phyloP scores from a whole-genome alignment of 2,888 invertebrate species.

The Mythimna ferrago region DNA sequence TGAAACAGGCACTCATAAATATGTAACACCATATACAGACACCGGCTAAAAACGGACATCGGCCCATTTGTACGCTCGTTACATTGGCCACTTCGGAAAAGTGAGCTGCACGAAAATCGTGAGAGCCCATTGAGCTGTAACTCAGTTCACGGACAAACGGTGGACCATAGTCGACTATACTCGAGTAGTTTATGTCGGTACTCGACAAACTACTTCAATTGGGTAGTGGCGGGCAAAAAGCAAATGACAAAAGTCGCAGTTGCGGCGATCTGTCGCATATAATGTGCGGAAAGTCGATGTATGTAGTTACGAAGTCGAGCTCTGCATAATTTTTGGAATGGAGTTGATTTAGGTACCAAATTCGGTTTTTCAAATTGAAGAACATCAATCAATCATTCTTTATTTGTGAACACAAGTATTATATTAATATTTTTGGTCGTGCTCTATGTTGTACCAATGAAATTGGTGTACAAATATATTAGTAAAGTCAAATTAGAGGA shows the following conservation, averaged over 20 bases:
- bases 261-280: conserved; percentile 29
- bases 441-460: too few species aligned
- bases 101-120: conserved; percentile 29
- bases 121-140: conserved; percentile 24
- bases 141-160: conserved; percentile 27
- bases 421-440: too few species aligned
- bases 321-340: conserved; percentile 38
- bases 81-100: conserved; percentile 21
- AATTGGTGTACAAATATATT: too few species aligned
- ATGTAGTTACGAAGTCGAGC: background rate
- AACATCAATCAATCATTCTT: too few species aligned
- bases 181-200: conserved; percentile 33
- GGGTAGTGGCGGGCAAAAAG: conserved; percentile 33
- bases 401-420: too few species aligned
- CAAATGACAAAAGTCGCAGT: conserved; percentile 11
- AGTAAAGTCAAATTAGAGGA: too few species aligned
- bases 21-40: background rate
- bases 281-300: conserved; percentile 16
- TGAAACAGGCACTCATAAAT: conserved; percentile 19
- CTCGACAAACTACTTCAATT: conserved; percentile 31
- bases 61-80: background rate
- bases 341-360: conserved; percentile 1
- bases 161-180: conserved; percentile 5
- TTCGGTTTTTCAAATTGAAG: background rate
- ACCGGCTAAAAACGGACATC: background rate